Percentiles rank a stretch among this genome's conserved stretches.
phyloP scores from a whole-genome alignment of 2,888 invertebrate species.

The Trimorus sp. region DNA sequence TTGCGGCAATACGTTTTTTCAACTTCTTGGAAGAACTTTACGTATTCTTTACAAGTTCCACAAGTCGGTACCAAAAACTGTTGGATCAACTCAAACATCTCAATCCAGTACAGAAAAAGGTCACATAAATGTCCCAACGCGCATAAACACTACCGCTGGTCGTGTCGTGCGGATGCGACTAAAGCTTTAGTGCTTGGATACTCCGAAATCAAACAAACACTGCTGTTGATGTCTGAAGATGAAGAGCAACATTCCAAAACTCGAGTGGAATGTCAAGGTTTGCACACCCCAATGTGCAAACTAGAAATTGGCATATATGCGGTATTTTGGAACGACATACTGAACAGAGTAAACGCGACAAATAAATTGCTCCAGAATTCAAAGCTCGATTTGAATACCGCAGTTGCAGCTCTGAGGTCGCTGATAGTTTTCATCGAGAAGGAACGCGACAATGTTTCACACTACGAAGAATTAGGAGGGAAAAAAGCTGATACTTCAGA shows the following conservation, averaged over 20 bases:
- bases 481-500: slow-evolving; percentile 38
- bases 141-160: slow-evolving; percentile 52
- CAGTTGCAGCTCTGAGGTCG: slow-evolving; percentile 33
- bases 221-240: slow-evolving; percentile 21
- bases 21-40: slow-evolving; percentile 39
- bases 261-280: slow-evolving; percentile 48
- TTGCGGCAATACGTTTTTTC: slow-evolving; percentile 34
- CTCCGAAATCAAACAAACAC: slow-evolving; percentile 45
- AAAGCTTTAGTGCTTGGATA: slow-evolving; percentile 66
- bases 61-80: slow-evolving; percentile 47
- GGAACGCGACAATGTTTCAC: slow-evolving; percentile 34
- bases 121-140: slow-evolving; percentile 42
- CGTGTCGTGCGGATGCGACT: slow-evolving; percentile 59
- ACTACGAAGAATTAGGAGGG: slow-evolving; percentile 32
- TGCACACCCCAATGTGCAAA: slow-evolving; percentile 45
- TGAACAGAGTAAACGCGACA: slow-evolving; percentile 47
- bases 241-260: slow-evolving; percentile 53
- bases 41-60: slow-evolving; percentile 42
- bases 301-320: slow-evolving; percentile 55
- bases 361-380: slow-evolving; percentile 42
- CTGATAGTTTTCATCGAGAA: slow-evolving; percentile 36
- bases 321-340: slow-evolving; percentile 55
- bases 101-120: slow-evolving; percentile 15
- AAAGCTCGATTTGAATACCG: slow-evolving; percentile 45
- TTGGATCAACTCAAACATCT: slow-evolving; percentile 29